Evolutionary conservation across 2,888 invertebrate species (phyloP).

Genomic region (Bursaphelenchus okinawaensis): DNA sequence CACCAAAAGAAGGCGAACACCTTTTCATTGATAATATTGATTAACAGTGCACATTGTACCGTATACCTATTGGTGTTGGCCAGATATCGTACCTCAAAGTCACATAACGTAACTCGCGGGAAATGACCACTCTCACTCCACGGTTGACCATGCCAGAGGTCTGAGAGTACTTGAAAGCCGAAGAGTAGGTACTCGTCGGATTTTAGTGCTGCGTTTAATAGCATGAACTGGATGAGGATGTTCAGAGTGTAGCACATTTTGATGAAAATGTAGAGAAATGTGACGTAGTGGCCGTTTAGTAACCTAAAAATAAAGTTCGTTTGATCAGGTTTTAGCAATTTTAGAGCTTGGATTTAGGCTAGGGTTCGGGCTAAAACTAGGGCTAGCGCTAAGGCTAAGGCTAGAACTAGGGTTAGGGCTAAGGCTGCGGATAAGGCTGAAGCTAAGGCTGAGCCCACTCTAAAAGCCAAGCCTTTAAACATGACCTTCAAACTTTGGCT

Average conservation of each 20-base stretch:
- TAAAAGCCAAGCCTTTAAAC: no score
- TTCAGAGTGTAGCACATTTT: conserved; percentile 49
- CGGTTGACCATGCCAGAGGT: conserved; percentile 45
- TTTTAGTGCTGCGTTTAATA: conserved; percentile 53
- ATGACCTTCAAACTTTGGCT: no score
- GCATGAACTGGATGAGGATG: conserved; percentile 48
- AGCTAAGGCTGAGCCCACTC: no score
- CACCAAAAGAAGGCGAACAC: conserved; percentile 56
- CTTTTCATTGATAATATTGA: conserved; percentile 57
- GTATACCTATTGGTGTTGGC: conserved; percentile 56
- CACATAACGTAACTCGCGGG: conserved; percentile 46
- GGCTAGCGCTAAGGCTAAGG: no score
- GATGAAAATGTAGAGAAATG: conserved; percentile 42
- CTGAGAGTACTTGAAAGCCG: conserved; percentile 53
- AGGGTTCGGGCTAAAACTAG: no score
- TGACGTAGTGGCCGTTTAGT: conserved; percentile 50
- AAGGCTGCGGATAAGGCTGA: no score
- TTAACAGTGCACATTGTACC: conserved; percentile 55
- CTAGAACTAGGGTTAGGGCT: no score
- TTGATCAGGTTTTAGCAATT: no score
- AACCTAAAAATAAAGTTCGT: no score
- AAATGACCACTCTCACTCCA: conserved; percentile 56
- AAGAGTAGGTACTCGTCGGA: conserved; percentile 46
- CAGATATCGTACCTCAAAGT: conserved; percentile 56
- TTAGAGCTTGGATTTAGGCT: no score